phyloP scores from a whole-genome alignment of 2,113 vertebrate genomes.

The Chauna torquata region DNA sequence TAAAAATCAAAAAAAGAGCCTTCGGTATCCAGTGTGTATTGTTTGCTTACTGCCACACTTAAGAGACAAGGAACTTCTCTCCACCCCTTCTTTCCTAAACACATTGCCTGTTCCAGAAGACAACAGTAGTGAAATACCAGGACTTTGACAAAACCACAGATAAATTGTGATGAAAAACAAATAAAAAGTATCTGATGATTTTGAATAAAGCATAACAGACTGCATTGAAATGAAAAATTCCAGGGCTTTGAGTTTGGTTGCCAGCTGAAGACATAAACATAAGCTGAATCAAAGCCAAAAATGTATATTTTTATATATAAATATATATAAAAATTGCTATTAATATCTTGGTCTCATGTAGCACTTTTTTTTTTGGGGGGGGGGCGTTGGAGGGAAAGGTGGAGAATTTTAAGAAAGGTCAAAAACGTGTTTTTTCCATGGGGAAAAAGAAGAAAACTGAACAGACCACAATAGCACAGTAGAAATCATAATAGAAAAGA shows the following conservation, averaged over 20 bases:
- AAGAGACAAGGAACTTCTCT: not conserved
- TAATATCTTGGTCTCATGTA: not conserved
- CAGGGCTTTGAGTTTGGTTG: not conserved
- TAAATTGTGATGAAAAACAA: not conserved
- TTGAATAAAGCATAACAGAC: not conserved
- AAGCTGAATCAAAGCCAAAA: not conserved
- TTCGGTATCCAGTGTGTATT: not conserved
- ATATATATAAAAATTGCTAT: not conserved
- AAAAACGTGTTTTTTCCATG: constrained; percentile 45
- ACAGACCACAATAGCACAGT: not conserved
- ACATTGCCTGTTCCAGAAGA: not conserved
- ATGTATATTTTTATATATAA: not conserved
- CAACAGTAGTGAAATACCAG: not conserved
- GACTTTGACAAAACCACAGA: not conserved
- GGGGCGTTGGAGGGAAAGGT: too few species aligned
- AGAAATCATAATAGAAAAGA: constrained; percentile 60
- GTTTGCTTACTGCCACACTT: not conserved
- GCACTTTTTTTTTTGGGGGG: too few species aligned
- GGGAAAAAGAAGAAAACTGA: constrained; percentile 49
- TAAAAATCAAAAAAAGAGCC: not conserved
- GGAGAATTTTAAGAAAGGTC: constrained; percentile 19
- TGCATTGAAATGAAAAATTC: not conserved
- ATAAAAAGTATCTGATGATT: not conserved
- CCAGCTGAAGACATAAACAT: not conserved
- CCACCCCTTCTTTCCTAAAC: not conserved